Evolutionary conservation across 1,140 invertebrate species (phyloP), one percentile per base, ranked within the genome.

Genomic region (Drosophila punjabiensis): DNA sequence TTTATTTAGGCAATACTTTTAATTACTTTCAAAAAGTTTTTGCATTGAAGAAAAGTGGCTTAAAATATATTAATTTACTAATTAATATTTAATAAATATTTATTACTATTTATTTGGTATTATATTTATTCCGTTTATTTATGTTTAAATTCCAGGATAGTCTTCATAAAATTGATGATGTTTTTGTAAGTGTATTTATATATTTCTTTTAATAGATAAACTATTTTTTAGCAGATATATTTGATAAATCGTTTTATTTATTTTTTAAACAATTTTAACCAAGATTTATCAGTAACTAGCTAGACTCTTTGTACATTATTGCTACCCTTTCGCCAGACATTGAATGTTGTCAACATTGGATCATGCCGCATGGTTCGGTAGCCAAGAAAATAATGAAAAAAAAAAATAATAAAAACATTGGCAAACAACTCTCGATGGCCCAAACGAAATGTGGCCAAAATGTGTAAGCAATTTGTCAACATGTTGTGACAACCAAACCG

Each of bases 401-500:
- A 28, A 65, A 30, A 55, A 20, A 47, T n/a, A n/a, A 20, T 0
- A 11, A n/a, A 48, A 37, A 43, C 39, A 32, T 52, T 73, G 70
- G 56, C 30, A 75, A 84, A 89, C 78, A 76, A 79, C 37, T 68
- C 33, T 47, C 67, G 47, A 37, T 56, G 53, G 41, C 61, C 52
- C 41, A 65, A 53, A 55, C 66, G 45, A 86, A 88, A 68, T 88
- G 74, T 85, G 81, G 85, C 85, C 85, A 84, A 88, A 88, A 88
- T 88, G 85, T 88, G 85, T 88, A 76, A 66, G 77, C 84, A 88
- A 88, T 88, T 88, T 88, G 84, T 88, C 81, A 88, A 88, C 87
- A 89, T 88, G 85, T 76, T 89, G 82, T 85, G 78, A 88, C 81
- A 84, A 88, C 62, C 55, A 45, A 78, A 14, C 58, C 62, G 41